Evolutionary conservation across 1,140 invertebrate species (phyloP), one percentile per base, ranked within the genome.

Genomic region (Papilio aristodemus): DNA sequence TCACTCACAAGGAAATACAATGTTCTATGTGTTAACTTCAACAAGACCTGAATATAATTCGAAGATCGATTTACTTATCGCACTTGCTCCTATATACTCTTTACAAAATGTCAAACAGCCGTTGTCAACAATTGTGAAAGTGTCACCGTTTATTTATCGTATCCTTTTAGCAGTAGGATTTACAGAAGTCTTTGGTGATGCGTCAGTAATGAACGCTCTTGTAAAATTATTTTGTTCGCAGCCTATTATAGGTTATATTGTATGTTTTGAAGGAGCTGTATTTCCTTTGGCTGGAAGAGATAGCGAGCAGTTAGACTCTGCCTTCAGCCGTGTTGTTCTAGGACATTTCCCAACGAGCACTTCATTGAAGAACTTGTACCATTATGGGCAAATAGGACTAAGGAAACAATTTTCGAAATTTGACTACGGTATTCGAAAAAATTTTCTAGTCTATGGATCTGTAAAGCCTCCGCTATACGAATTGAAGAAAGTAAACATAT

Each of bases 311-410:
- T 68, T 74, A 1, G 77, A 74, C 17, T 69, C 67, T 5, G 67
- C 74, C 0, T 75, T 77, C 54, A 27, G 63, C 9, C 41, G 46
- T 2, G 27, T 71, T 5, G 9, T 67, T 0, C 9, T 73, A 4
- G 77, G 68, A 32, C 79, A 81, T 46, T 78, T 69, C 27, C 76
- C 76, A 10, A 41, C 71, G 0, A 67, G 73, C 0, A 76, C 74
- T 7, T 96, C 95, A 6, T 93, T 93, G 1, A 93, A 94, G 83
- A 95, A 95, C 66, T 73, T 96, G 0, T 71, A 94, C n/a, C 94
- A 95, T 80, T 94, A 90, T 62, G 88, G 85, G 0, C 94, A 93
- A 90, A 90, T 92, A 81, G 89, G 75, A 38, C 39, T 74, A 58
- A 92, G 84, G 38, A 92, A 93, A 7, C 59, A 39, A 4, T 79